These are phyloP conservation scores for Marasmarcha lunaedactyla DNA, from an alignment of 2,888 invertebrate species.

Conservation along the genomic window DNA sequence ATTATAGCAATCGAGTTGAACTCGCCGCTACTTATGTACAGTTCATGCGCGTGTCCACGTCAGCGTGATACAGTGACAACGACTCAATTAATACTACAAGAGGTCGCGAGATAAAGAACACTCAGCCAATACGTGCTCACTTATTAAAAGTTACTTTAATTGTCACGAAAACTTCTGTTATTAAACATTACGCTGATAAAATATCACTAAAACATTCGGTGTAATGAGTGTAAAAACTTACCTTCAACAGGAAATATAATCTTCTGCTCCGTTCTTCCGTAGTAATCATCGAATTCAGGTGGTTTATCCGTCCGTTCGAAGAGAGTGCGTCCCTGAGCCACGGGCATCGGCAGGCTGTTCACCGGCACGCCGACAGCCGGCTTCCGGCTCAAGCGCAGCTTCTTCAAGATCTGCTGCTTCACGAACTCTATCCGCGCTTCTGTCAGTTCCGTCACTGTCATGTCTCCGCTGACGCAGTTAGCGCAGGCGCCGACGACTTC, in stretches of 20 bases:
- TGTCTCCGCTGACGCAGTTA: constrained; percentile 54
- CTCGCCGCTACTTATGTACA: too few relatives aligned
- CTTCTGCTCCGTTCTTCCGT: constrained; percentile 86
- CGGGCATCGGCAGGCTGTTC: constrained; percentile 78
- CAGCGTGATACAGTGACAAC: too few relatives aligned
- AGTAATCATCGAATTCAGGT: constrained; percentile 79
- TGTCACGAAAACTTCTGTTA: too few relatives aligned
- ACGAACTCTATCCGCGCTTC: constrained; percentile 83
- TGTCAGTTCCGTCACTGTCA: constrained; percentile 68
- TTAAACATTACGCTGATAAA: too few relatives aligned
- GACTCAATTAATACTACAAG: too few relatives aligned
- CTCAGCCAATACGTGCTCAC: too few relatives aligned
- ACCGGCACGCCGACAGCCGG: constrained; percentile 74
- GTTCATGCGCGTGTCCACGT: too few relatives aligned
- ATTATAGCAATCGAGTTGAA: too few relatives aligned
- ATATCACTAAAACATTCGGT: too few relatives aligned
- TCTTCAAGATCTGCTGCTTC: constrained; percentile 86
- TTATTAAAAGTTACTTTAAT: too few relatives aligned
- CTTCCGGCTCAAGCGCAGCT: constrained; percentile 80
- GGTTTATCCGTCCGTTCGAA: constrained; percentile 70
- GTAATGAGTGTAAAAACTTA: too few relatives aligned
- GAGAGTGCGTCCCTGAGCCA: constrained; percentile 78
- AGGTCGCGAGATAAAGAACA: too few relatives aligned
- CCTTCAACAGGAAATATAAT: constrained; percentile 86
- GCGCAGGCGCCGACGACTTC: constrained; percentile 42